Conservation (phyloP, 2,888 invertebrate species). For the Allophyes oxyacanthae region DNA sequence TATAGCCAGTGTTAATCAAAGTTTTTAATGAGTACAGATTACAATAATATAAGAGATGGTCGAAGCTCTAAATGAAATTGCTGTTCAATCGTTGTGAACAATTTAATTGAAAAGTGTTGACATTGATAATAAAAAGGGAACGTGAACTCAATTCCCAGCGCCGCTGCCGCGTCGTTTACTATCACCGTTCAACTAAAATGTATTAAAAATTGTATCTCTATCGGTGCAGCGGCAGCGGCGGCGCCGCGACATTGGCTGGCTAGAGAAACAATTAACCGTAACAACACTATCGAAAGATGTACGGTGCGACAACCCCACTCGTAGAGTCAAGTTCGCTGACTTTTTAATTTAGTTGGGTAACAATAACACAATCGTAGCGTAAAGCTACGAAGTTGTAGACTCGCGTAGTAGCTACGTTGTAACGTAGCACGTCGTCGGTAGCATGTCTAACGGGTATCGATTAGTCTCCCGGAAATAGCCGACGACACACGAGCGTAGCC, state of each 20-base stretch:
- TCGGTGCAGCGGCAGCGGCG: constrained; percentile 22
- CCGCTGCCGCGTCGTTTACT: constrained; percentile 41
- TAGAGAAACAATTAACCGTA: constrained; percentile 59
- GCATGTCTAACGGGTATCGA: constrained; percentile 82
- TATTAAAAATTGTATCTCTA: constrained; percentile 41
- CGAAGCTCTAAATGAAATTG: no score
- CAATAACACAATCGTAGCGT: constrained; percentile 72
- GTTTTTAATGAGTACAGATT: no score
- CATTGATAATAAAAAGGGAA: constrained; percentile 38
- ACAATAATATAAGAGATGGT: no score
- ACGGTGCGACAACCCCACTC: constrained; percentile 57
- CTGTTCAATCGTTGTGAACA: constrained; percentile 26
- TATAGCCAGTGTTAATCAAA: no score
- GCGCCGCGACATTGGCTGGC: constrained; percentile 52
- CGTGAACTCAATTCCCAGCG: constrained; percentile 57
- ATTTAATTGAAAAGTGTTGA: constrained; percentile 52
- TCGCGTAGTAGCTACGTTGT: constrained; percentile 75
- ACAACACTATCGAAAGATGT: constrained; percentile 48
- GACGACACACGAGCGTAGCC: constrained; percentile 69
- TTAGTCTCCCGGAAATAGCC: constrained; percentile 75
- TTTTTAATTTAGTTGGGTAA: constrained; percentile 67
- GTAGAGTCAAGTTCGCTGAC: constrained; percentile 69
- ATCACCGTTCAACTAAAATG: constrained; percentile 59
- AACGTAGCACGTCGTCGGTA: constrained; percentile 77
- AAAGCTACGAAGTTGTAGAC: constrained; percentile 79